Evolutionary conservation across 2,888 invertebrate genomes (phyloP).

Genomic region (Eristalis tenax): DNA sequence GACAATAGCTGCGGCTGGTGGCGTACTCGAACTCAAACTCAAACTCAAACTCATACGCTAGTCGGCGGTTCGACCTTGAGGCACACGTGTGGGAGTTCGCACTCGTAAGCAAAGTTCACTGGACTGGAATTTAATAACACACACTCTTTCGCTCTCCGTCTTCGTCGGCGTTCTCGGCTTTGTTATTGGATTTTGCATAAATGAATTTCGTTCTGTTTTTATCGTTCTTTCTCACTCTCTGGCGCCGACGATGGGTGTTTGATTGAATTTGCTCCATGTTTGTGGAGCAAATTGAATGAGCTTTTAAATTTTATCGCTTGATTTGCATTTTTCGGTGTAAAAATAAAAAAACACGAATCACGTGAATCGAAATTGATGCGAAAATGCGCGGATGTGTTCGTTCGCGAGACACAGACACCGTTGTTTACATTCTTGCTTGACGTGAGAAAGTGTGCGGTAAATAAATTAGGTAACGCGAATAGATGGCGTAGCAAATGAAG

Average conservation of each 20-base stretch:
- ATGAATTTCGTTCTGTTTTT: background rate
- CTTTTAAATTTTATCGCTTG: conserved; percentile 22
- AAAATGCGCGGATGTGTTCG: background rate
- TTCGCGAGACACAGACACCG: background rate
- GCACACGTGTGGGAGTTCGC: background rate
- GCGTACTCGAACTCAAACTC: no score
- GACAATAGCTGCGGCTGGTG: background rate
- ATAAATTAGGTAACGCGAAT: background rate
- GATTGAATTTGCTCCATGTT: conserved; percentile 1
- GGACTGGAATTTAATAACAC: conserved; percentile 14
- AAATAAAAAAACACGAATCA: background rate
- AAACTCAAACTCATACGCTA: no score
- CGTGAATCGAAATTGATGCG: conserved; percentile 15
- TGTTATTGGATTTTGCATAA: conserved; percentile 7
- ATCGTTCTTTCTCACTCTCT: background rate
- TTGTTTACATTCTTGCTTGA: conserved; percentile 8
- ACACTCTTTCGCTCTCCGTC: background rate
- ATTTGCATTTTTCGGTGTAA: conserved; percentile 12
- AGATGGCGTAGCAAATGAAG: background rate
- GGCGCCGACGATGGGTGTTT: no score
- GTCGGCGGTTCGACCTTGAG: conserved; percentile 23
- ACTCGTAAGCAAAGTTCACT: conserved; percentile 3
- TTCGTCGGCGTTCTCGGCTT: background rate
- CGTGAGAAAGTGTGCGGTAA: background rate
- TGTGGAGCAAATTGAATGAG: conserved; percentile 31